These are phyloP conservation scores for Gopherus evgoodei DNA, from an alignment of 2,113 vertebrate species.

Conservation along the genomic window DNA sequence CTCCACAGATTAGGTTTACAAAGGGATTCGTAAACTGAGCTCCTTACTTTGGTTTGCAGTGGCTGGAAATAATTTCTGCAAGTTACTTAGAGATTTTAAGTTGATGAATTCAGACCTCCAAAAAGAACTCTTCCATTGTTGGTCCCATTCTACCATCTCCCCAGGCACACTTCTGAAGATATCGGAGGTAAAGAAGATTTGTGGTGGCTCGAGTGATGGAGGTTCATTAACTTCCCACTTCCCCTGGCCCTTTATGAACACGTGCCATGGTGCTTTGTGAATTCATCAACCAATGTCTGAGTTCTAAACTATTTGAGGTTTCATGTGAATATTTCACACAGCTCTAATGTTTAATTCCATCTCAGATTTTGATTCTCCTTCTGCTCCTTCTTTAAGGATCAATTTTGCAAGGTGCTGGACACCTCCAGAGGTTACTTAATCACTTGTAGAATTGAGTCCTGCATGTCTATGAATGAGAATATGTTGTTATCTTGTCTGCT, in stretches of 20 bases:
- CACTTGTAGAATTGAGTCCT: neutral
- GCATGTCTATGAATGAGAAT: neutral
- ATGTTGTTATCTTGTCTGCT: neutral
- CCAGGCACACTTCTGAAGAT: neutral
- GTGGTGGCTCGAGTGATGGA: neutral
- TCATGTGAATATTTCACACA: neutral
- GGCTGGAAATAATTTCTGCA: neutral
- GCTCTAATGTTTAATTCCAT: neutral
- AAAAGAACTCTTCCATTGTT: rapidly evolving
- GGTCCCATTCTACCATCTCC: neutral
- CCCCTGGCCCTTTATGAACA: too few relatives aligned
- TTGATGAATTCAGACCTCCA: neutral
- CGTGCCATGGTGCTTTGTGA: neutral
- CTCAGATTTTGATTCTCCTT: neutral
- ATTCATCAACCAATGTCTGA: neutral
- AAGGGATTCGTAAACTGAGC: rapidly evolving
- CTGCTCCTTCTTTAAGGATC: neutral
- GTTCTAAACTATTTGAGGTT: neutral
- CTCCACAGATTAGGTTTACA: neutral
- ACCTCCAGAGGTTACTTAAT: neutral
- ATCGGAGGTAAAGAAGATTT: neutral
- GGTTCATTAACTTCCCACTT: neutral
- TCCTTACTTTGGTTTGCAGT: neutral
- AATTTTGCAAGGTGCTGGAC: neutral
- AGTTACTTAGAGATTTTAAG: neutral